These are phyloP conservation scores for Acanthopleura granulata DNA, from an alignment of 2,888 invertebrate genomes.

Conservation along the genomic window DNA sequence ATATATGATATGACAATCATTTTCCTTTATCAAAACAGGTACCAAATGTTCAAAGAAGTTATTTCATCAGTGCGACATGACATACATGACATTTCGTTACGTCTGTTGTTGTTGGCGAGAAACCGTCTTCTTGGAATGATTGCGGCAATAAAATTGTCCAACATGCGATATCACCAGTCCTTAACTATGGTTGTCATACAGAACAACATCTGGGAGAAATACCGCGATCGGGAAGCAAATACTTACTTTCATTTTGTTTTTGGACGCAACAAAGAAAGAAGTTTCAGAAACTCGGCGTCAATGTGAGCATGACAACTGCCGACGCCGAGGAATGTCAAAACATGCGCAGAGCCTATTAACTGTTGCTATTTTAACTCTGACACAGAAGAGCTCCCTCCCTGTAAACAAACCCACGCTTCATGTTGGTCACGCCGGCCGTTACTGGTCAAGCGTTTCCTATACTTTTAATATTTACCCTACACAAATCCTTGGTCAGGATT, in stretches of 20 bases:
- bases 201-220: too few species aligned
- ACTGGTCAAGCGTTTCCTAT: background rate
- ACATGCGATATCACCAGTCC: too few species aligned
- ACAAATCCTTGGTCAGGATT: background rate
- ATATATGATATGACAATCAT: too few species aligned
- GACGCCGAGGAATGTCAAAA: slow-evolving; percentile 9
- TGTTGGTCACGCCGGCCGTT: background rate
- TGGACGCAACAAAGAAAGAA: background rate
- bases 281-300: background rate
- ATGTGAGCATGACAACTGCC: slow-evolving; percentile 13
- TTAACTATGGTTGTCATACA: too few species aligned
- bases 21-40: too few species aligned
- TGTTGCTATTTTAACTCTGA: background rate
- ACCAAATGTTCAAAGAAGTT: too few species aligned
- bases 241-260: background rate
- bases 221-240: too few species aligned
- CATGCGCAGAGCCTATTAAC: slow-evolving; percentile 1
- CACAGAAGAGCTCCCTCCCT: background rate
- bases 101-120: too few species aligned
- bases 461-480: background rate
- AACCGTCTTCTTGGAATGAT: too few species aligned
- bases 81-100: too few species aligned
- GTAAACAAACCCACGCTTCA: background rate
- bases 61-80: too few species aligned
- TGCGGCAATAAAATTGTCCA: too few species aligned